Evolutionary conservation across 1,140 invertebrate genomes (phyloP), one percentile per base, ranked within the genome.

Genomic region (Drosophila azteca): DNA sequence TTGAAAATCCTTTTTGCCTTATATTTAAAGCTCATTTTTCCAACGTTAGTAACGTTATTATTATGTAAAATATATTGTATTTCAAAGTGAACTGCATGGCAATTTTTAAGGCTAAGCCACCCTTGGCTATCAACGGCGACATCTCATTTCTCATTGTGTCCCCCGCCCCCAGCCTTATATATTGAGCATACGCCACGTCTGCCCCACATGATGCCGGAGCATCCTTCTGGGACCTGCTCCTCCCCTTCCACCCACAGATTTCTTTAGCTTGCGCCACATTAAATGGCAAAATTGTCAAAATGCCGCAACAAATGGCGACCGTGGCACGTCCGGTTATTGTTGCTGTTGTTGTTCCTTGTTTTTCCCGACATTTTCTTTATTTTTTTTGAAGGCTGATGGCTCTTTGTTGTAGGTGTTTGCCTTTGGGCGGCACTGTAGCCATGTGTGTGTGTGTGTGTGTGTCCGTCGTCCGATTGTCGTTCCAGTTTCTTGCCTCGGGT

Each of bases 251-350:
- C 22, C 52, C 31, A 46, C 49, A 17, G 39, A n/a, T 41, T 54
- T 54, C 46, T 13, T 39, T 61, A 41, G 26, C 46, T 76, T 76
- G 63, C 62, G 73, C 64, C 74, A 77, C 66, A 77, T 77, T 77
- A 77, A 77, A 77, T 77, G 66, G 54, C 53, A 58, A 80, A 85
- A 85, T 84, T 84, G 81, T 85, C 81, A 80, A 85, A 84, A 84
- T 80, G 77, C 81, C 67, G 61, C 81, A 85, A 80, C 68, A 84
- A 84, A 84, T 80, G 77, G 77, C 70, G 73, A 66, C 77, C 67
- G 61, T 85, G 64, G 68, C 73, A 84, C 63, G 73, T 77, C 77
- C 72, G 63, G 51, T 53, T 73, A 52, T 61, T 63, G 49, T 70
- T 50, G 58, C 49, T 55, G 53, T 74, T 51, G 43, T 55, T 61